phyloP scores from a whole-genome alignment of 2,888 invertebrate species.

The Acleris sparsana region DNA sequence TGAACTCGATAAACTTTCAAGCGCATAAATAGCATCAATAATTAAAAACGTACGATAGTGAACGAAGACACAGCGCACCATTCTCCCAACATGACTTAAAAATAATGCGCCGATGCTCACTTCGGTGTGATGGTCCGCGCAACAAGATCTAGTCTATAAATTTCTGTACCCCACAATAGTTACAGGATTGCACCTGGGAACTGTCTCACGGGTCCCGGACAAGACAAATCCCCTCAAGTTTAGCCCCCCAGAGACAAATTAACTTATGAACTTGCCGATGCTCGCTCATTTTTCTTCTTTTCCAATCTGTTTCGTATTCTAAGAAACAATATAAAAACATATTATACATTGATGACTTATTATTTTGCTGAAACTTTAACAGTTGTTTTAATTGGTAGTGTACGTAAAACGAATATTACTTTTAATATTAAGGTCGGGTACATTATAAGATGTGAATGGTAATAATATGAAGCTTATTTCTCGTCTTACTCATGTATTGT shows the following conservation, averaged over 20 bases:
- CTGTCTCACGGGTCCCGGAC: slow-evolving; percentile 68
- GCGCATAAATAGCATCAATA: too few species aligned
- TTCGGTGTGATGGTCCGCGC: slow-evolving; percentile 51
- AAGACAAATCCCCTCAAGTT: slow-evolving; percentile 65
- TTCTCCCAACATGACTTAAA: not conserved
- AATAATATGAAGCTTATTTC: too few species aligned
- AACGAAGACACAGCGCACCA: not conserved
- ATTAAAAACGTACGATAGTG: too few species aligned
- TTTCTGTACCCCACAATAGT: slow-evolving; percentile 77
- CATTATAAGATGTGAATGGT: too few species aligned
- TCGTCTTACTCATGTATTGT: too few species aligned
- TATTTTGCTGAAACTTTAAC: too few species aligned
- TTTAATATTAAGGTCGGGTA: too few species aligned
- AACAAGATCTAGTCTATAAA: slow-evolving; percentile 66
- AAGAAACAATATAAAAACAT: not conserved
- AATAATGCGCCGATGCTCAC: not conserved
- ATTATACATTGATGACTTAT: too few species aligned
- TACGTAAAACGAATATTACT: too few species aligned
- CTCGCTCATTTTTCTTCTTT: slow-evolving; percentile 35
- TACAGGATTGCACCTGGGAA: slow-evolving; percentile 76
- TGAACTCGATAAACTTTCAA: too few species aligned
- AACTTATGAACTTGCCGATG: slow-evolving; percentile 59
- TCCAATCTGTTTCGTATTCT: slow-evolving; percentile 10
- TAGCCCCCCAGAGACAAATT: slow-evolving; percentile 62
- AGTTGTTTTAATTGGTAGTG: too few species aligned